Evolutionary conservation across 2,113 vertebrate species (phyloP).

Genomic region (Butorides virescens): DNA sequence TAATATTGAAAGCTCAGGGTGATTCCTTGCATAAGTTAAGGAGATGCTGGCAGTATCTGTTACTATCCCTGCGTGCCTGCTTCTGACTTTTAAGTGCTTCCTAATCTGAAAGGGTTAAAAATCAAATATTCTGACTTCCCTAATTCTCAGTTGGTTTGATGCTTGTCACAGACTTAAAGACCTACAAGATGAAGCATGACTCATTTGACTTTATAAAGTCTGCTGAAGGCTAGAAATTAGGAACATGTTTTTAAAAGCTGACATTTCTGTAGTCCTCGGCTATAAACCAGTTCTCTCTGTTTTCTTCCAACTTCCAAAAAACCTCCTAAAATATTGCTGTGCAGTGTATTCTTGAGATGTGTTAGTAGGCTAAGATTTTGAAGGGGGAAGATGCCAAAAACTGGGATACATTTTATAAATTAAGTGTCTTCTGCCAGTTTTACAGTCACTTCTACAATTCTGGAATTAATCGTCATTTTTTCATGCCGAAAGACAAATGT

Average conservation of each 20-base stretch:
- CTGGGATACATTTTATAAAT: neutral
- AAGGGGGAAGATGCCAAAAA: neutral
- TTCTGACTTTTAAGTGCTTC: neutral
- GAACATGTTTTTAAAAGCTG: conserved; percentile 19
- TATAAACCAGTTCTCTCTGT: neutral
- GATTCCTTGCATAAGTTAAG: neutral
- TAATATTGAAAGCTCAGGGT: neutral
- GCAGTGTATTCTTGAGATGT: neutral
- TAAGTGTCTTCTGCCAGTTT: neutral
- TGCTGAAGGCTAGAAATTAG: conserved; percentile 18
- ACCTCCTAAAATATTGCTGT: neutral
- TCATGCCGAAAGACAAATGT: neutral
- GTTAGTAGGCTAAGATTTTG: neutral
- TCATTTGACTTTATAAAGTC: conserved; percentile 19
- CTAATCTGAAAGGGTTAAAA: conserved; percentile 10
- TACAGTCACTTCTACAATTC: neutral
- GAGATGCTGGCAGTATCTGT: neutral
- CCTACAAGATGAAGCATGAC: conserved; percentile 10
- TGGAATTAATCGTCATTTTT: conserved; percentile 26
- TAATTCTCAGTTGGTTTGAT: conserved; percentile 4
- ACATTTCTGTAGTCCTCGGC: neutral
- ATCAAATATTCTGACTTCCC: neutral
- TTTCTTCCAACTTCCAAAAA: conserved; percentile 15
- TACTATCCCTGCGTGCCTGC: neutral
- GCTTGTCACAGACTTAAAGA: neutral